A percentile compares a stretch with the other conserved stretches of the same genome.
phyloP scores from a whole-genome alignment of 2,888 invertebrate species.

The Phyllotreta striolata region DNA sequence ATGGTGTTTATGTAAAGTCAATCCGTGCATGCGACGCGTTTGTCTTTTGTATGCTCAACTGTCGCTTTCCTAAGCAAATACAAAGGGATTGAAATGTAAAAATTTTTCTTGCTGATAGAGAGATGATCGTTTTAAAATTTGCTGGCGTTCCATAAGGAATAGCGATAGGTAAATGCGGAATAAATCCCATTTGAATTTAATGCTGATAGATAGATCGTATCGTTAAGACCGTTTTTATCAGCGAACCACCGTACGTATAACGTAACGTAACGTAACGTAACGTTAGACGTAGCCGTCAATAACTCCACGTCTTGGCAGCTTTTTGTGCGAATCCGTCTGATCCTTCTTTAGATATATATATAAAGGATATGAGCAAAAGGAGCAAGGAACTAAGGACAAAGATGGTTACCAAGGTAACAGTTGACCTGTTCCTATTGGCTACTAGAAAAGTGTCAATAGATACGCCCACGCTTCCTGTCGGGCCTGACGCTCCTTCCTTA shows the following conservation, averaged over 20 bases:
- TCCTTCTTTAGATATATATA: constrained; percentile 43
- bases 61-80: constrained; percentile 18
- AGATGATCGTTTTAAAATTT: too few relatives aligned
- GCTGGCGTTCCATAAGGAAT: too few relatives aligned
- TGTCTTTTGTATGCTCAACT: constrained; percentile 24
- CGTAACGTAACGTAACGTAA: too few relatives aligned
- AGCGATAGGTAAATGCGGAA: too few relatives aligned
- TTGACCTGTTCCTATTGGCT: constrained; percentile 58
- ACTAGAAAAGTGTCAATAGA: constrained; percentile 59
- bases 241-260: constrained; percentile 29
- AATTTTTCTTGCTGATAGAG: too few relatives aligned
- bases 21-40: constrained; percentile 14
- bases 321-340: constrained; percentile 40
- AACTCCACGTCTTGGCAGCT: constrained; percentile 37
- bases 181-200: constrained; percentile 33
- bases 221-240: constrained; percentile 27
- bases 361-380: constrained; percentile 43
- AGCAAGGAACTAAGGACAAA: constrained; percentile 51
- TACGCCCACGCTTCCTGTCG: constrained; percentile 53
- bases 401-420: constrained; percentile 57
- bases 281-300: constrained; percentile 34
- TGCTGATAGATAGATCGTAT: constrained; percentile 35
- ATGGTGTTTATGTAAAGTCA: constrained; percentile 16
- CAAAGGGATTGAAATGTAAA: not conserved
- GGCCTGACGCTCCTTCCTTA: constrained; percentile 39